Evolutionary conservation across 1,140 invertebrate species (phyloP), one percentile per base, ranked within the genome.

Genomic region (Tetranychus cinnabarinus): DNA sequence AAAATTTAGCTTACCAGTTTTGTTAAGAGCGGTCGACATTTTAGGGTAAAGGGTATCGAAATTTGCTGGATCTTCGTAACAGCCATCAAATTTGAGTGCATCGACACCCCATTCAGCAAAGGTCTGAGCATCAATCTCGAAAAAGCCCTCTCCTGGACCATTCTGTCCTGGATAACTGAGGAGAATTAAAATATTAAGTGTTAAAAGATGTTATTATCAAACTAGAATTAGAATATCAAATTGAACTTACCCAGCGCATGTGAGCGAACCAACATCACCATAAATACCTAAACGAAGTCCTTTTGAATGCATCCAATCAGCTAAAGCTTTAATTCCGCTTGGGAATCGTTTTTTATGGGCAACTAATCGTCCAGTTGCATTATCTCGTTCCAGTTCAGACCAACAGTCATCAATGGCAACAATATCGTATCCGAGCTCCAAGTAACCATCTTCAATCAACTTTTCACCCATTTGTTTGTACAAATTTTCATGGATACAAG

Each of bases 371-470:
- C 82, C 35, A 23, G 62, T 62, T 13, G n/a, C n/a, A 37, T 37
- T 13, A 54, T 69, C 63, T 62, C 67, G 50, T n/a, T 63, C 78
- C 65, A 84, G 82, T 65, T 87, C 85, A 58, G 88, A 73, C 90
- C 90, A 97, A 72, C 91, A 97, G 72, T 97, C 91, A 69, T 97
- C 91, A 55, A 96, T 81, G 70, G 89, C 92, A 59, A 96, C 82
- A 70, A 90, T 91, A 69, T 91, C 82, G 72, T 96, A 97, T 23
- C 91, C 91, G 6, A 77, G 82, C 35, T 81, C 82, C 33, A 82
- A 83, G 70, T 90, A 96, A 5, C 91, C 91, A 70, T 93, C 87
- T 10, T 79, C 76, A 2, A 88, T 85, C 60, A 96, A 74, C 62
- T 86, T 78, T 70, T 96, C 89, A 23, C 90, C 81, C 87, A 92